These are phyloP conservation scores for Eufriesea mexicana DNA, from an alignment of 1,140 invertebrate genomes.

Conservation along the genomic window DNA sequence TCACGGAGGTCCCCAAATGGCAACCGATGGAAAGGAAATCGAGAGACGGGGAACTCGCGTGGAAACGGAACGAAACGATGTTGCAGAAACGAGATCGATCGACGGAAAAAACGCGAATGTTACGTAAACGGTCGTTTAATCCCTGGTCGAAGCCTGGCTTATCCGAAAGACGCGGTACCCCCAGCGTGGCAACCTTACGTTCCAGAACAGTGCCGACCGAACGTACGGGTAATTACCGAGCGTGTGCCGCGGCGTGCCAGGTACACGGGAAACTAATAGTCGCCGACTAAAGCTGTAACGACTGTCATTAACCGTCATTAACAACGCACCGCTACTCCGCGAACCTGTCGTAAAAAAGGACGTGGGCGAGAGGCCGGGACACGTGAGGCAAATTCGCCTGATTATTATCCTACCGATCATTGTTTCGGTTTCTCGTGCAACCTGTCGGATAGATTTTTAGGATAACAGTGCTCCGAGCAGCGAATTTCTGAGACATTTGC, in stretches of 20 bases:
- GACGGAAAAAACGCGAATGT: conserved; percentile 31
- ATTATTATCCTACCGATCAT: neutral
- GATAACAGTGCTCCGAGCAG: too few relatives aligned
- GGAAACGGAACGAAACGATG: conserved; percentile 16
- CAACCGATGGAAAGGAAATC: too few relatives aligned
- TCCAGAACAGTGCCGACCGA: conserved; percentile 46
- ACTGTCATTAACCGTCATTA: conserved; percentile 80
- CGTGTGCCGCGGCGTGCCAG: conserved; percentile 73
- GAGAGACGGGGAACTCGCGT: too few relatives aligned
- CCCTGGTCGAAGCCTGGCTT: conserved; percentile 2
- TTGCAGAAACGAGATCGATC: neutral
- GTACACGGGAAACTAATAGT: conserved; percentile 75
- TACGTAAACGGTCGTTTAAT: conserved; percentile 37
- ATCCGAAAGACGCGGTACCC: conserved; percentile 25
- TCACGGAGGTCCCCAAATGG: too few relatives aligned
- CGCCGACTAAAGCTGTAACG: conserved; percentile 71
- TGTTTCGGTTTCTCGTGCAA: neutral
- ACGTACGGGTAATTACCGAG: conserved; percentile 65
- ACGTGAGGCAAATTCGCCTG: conserved; percentile 32
- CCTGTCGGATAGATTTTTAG: too few relatives aligned
- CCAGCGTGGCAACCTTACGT: conserved; percentile 3
- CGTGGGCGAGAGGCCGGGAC: conserved; percentile 21
- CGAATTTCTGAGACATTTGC: too few relatives aligned
- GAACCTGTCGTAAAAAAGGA: conserved; percentile 53
- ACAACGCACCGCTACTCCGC: conserved; percentile 76